Evolutionary conservation across 2,888 invertebrate genomes (phyloP).

Genomic region (Athalia cordata): DNA sequence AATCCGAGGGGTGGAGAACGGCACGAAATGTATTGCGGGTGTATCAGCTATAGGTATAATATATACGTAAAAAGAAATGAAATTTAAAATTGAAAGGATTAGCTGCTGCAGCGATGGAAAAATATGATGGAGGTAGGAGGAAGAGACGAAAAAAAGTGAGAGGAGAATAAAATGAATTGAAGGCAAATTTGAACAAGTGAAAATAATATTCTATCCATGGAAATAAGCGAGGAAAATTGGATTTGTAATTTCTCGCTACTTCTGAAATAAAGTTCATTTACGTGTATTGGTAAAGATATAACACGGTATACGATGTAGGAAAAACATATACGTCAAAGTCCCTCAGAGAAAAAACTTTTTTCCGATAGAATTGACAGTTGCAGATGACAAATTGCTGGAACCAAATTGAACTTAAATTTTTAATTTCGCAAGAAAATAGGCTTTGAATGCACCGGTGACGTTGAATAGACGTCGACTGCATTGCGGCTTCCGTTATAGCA

Average conservation of each 20-base stretch:
- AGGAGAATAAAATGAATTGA: slow-evolving; percentile 24
- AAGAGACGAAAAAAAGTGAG: too few relatives aligned
- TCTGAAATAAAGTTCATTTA: slow-evolving; percentile 8
- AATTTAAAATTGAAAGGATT: slow-evolving; percentile 10
- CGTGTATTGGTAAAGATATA: neutral
- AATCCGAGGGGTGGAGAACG: too few relatives aligned
- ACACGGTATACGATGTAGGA: slow-evolving; percentile 1
- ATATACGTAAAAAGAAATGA: neutral
- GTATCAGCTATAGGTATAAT: neutral
- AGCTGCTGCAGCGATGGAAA: neutral
- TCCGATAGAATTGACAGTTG: too few relatives aligned
- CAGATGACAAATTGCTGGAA: too few relatives aligned
- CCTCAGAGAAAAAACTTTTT: too few relatives aligned
- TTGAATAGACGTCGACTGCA: too few relatives aligned
- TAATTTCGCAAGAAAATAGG: too few relatives aligned
- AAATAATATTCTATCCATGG: neutral
- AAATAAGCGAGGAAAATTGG: slow-evolving; percentile 19
- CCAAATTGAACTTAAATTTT: too few relatives aligned
- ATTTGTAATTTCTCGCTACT: slow-evolving; percentile 30
- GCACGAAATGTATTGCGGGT: neutral
- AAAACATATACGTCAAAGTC: neutral
- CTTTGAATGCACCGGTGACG: too few relatives aligned
- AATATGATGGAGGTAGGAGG: too few relatives aligned
- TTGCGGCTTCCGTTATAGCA: too few relatives aligned
- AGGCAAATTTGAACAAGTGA: slow-evolving; percentile 31